Evolutionary conservation across 35 echinoderm and acorn worm species (phyloP), one percentile per base, ranked within the genome.

Genomic region (Apostichopus japonicus): DNA sequence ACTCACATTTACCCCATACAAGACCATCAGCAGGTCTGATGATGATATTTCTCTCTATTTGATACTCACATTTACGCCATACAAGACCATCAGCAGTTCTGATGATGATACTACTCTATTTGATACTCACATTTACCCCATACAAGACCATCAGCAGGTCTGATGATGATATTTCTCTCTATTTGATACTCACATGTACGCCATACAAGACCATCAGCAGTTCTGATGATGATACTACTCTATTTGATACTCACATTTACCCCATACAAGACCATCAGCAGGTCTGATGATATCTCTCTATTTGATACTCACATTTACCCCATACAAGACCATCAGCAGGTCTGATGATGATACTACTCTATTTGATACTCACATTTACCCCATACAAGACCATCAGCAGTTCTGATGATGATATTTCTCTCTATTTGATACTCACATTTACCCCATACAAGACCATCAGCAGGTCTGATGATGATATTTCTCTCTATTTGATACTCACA

Each of bases 1-100:
- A 95, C 96, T 94, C 94, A 98, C 97, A 90, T 90, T 84, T 91
- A 67, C 97, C 97, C 97, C 97, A 98, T 9, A 87, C 23, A 53
- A 98, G 91, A 73, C 97, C 97, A 93, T 98, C 97, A 61, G 13
- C 33, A 44, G 33, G 2, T 44, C 33, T 44, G 33, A 44, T 44
- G 33, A 44, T 44, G 8, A 61, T 10, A 61, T 11, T 61, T 61
- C 8, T 10, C 4, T 61, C 57, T 61, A 10, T 61, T 10, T 13
- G 57, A 61, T 10, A 61, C 13, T 13, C 57, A 98, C 97, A 90
- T 90, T 84, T 91, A 67, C 97, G 94, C 97, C 97, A 98, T 8
- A 87, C 23, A 52, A 98, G 91, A 73, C 97, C 97, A 93, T 98
- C 97, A 59, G 11, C 54, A 55, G 55, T 59, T 7, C n/a, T n/a